Evolutionary conservation across 37 sponge, comb jelly and placozoan species (phyloP).

Genomic region (Mnemiopsis leidyi): DNA sequence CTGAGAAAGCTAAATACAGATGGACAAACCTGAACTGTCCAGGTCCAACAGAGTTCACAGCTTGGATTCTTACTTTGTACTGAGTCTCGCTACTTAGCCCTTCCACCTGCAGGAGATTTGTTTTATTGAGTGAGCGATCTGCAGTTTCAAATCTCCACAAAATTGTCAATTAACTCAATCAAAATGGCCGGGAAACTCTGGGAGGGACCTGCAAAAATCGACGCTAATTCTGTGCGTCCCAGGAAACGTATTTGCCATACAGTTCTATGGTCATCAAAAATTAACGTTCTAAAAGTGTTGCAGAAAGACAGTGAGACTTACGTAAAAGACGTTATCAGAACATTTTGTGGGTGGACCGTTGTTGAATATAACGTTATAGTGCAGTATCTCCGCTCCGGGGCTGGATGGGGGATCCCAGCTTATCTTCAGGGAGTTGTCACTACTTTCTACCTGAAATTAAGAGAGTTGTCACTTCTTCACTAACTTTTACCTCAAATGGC

Average conservation of each 20-base stretch:
- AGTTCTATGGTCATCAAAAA: too few relatives aligned
- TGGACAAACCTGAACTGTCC: conserved; percentile 47
- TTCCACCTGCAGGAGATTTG: not conserved
- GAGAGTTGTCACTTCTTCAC: not conserved
- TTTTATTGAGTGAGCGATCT: too few relatives aligned
- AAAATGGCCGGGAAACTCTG: too few relatives aligned
- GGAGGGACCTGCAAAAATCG: too few relatives aligned
- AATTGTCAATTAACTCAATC: not conserved
- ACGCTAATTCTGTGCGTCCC: too few relatives aligned
- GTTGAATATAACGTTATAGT: conserved; percentile 38
- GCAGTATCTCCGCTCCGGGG: not conserved
- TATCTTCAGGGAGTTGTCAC: not conserved
- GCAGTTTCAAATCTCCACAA: not conserved
- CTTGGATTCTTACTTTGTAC: conserved; percentile 29
- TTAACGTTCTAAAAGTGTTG: too few relatives aligned
- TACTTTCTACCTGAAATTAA: conserved; percentile 5
- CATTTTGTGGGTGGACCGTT: not conserved
- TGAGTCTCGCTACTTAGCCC: not conserved
- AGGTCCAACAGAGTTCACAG: conserved; percentile 22
- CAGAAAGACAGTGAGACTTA: not conserved
- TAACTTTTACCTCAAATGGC: too few relatives aligned
- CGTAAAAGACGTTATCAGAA: not conserved
- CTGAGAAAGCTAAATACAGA: too few relatives aligned
- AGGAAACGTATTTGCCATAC: too few relatives aligned
- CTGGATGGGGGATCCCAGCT: conserved; percentile 11